Conservation (phyloP, 2,797 vertebrate genomes). For the Champsocephalus gunnari region DNA sequence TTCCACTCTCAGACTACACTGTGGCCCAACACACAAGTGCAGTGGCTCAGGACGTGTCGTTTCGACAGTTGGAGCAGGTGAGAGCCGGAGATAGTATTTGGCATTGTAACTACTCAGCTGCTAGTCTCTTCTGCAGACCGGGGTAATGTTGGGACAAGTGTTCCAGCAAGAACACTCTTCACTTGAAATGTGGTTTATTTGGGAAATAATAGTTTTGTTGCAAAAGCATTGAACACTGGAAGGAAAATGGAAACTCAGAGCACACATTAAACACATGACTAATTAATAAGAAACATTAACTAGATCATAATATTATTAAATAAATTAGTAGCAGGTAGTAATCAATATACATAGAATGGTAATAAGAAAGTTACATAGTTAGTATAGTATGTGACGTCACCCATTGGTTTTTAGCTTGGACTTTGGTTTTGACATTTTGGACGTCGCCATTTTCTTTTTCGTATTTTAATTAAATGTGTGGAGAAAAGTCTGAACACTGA, state of each 20-base stretch:
- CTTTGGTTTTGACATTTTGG: no score
- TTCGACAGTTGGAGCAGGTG: constrained; percentile 38
- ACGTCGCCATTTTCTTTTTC: no score
- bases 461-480: no score
- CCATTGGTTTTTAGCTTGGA: no score
- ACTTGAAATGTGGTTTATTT: constrained; percentile 13
- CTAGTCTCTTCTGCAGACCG: constrained; percentile 23
- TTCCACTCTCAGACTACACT: constrained; percentile 34
- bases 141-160: not conserved
- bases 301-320: not conserved
- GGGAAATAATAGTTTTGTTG: not conserved
- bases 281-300: not conserved
- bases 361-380: no score
- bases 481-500: no score
- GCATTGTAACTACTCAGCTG: constrained; percentile 34
- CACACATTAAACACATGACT: not conserved
- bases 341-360: not conserved
- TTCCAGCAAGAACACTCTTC: not conserved
- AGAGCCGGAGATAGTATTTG: constrained; percentile 33
- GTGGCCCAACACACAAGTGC: constrained; percentile 9
- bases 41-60: constrained; percentile 15
- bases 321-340: not conserved
- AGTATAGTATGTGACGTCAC: no score
- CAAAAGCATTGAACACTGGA: not conserved
- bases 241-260: no score